These are phyloP conservation scores for Lutraria rhynchaena DNA, from an alignment of 1,140 invertebrate species.

Conservation along the genomic window DNA sequence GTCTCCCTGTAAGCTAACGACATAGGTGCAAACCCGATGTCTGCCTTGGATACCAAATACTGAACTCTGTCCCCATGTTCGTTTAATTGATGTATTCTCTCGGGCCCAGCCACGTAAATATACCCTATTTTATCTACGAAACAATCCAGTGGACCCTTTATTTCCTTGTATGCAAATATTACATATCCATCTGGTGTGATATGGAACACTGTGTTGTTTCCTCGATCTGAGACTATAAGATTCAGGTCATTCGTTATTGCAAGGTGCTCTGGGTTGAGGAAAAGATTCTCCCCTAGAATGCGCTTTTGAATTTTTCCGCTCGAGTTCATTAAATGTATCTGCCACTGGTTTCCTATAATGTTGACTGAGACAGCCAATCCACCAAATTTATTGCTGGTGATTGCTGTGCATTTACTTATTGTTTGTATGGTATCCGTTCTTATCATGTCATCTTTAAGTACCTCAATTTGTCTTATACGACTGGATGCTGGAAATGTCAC, in stretches of 20 bases:
- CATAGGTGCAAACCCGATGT: conserved; percentile 39
- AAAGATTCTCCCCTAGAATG: conserved; percentile 27
- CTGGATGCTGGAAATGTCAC: conserved; percentile 50
- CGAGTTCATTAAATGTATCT: conserved; percentile 49
- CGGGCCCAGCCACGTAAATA: conserved; percentile 37
- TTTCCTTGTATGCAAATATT: conserved; percentile 49
- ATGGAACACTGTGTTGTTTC: conserved; percentile 48
- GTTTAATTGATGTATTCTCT: conserved; percentile 44
- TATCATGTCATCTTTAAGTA: conserved; percentile 5
- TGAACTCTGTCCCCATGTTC: conserved; percentile 45
- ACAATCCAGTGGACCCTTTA: conserved; percentile 30
- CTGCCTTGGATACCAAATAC: conserved; percentile 45
- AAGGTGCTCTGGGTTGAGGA: conserved; percentile 49
- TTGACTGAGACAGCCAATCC: conserved; percentile 41
- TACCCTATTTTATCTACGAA: conserved; percentile 47
- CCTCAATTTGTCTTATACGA: conserved; percentile 34
- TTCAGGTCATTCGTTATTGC: conserved; percentile 36
- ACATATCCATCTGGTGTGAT: conserved; percentile 52
- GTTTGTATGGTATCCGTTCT: conserved; percentile 48
- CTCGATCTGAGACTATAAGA: conserved; percentile 37
- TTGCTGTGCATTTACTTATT: conserved; percentile 42
- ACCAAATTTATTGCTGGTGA: conserved; percentile 37
- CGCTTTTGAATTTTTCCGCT: conserved; percentile 36
- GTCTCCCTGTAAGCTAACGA: conserved; percentile 18
- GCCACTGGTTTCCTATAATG: conserved; percentile 47